Conservation (phyloP, 92 coral and sea anemone species). For the Pocillopora meandrina region DNA sequence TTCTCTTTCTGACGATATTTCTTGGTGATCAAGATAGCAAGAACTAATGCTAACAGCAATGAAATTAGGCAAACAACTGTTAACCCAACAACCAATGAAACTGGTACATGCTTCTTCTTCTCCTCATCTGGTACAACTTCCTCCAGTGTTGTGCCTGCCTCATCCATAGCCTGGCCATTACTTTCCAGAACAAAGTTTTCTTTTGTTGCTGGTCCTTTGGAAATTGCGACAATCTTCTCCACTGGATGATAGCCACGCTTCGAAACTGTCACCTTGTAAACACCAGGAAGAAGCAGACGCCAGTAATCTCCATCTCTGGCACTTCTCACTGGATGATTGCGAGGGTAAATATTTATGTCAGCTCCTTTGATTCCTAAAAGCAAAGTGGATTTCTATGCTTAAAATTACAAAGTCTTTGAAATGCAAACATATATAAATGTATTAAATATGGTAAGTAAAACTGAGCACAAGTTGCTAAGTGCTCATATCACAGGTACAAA, state of each 20-base stretch:
- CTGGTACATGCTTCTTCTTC: constrained; percentile 66
- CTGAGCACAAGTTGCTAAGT: too few species aligned
- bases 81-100: constrained; percentile 66
- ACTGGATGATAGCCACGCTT: constrained; percentile 67
- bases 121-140: constrained; percentile 26
- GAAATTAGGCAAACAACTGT: constrained; percentile 72
- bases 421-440: not conserved
- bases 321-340: constrained; percentile 62
- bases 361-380: constrained; percentile 67
- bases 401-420: too few species aligned
- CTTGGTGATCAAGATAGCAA: constrained; percentile 73
- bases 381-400: too few species aligned
- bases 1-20: constrained; percentile 24
- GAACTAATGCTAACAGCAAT: constrained; percentile 63
- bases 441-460: not conserved
- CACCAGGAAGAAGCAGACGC: constrained; percentile 82
- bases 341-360: constrained; percentile 54
- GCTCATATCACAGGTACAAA: too few species aligned
- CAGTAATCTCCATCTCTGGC: constrained; percentile 96
- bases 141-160: constrained; percentile 4
- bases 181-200: constrained; percentile 22
- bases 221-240: constrained; percentile 51
- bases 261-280: constrained; percentile 48
- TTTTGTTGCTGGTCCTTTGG: constrained; percentile 30
- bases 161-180: constrained; percentile 16